These are phyloP conservation scores for Nomada lathburiana DNA, from an alignment of 2,888 invertebrate genomes.

Conservation along the genomic window DNA sequence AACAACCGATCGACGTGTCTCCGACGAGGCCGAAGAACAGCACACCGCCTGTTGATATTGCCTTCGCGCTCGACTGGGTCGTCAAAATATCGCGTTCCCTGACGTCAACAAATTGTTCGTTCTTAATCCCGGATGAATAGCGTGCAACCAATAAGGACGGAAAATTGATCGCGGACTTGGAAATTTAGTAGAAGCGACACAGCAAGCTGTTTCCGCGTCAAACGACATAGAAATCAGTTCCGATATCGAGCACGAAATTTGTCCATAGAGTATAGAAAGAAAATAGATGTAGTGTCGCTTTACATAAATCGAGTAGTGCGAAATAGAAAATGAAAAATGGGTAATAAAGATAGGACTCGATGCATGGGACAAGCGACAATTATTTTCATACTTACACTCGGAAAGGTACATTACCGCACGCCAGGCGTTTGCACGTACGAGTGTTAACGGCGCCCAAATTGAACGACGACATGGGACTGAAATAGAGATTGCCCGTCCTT, in stretches of 20 bases:
- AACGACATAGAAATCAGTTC: too few relatives aligned
- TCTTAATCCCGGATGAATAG: not conserved
- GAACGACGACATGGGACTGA: constrained; percentile 71
- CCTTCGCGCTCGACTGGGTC: constrained; percentile 42
- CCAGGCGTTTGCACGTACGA: rapidly evolving
- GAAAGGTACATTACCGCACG: not conserved
- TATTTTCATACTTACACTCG: not conserved
- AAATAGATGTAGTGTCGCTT: too few relatives aligned
- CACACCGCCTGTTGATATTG: constrained; percentile 69
- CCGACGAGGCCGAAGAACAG: constrained; percentile 81
- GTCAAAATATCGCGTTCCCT: constrained; percentile 33
- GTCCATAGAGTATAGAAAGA: too few relatives aligned
- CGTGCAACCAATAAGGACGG: not conserved
- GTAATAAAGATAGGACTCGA: too few relatives aligned
- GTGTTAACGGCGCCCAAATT: constrained; percentile 53
- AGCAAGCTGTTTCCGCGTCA: too few relatives aligned
- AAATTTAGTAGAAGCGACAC: too few relatives aligned
- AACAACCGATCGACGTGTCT: constrained; percentile 81
- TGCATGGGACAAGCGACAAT: not conserved
- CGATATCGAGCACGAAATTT: too few relatives aligned
- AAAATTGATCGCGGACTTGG: too few relatives aligned
- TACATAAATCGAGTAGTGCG: too few relatives aligned
- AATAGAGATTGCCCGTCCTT: constrained; percentile 38
- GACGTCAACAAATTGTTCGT: not conserved
- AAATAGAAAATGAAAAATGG: too few relatives aligned